phyloP scores from a whole-genome alignment of 2,888 invertebrate species.

The Orthosia gothica region DNA sequence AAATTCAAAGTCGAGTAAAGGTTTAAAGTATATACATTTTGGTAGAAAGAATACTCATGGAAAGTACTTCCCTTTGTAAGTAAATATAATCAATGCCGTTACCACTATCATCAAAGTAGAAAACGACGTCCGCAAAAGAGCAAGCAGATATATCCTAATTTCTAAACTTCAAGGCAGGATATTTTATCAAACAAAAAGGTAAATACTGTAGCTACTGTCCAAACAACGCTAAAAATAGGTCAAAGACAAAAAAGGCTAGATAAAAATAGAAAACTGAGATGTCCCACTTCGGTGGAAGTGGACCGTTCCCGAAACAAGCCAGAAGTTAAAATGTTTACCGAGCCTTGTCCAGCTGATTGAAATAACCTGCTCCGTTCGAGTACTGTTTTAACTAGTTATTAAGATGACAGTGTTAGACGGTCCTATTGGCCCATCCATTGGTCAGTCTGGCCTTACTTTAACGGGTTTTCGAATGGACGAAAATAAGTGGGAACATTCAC shows the following conservation, averaged over 20 bases:
- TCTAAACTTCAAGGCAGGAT: neutral
- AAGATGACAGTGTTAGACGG: slow-evolving; percentile 40
- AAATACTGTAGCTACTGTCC: slow-evolving; percentile 1
- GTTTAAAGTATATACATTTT: neutral
- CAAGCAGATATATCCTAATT: neutral
- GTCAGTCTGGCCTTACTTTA: slow-evolving; percentile 9
- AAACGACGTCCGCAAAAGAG: neutral
- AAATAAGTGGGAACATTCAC: slow-evolving; percentile 15
- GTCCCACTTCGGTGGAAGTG: slow-evolving; percentile 46
- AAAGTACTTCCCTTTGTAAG: neutral
- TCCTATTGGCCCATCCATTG: slow-evolving; percentile 17
- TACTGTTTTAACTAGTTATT: slow-evolving; percentile 56
- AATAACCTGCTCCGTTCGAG: slow-evolving; percentile 44
- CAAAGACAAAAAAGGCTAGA: slow-evolving; percentile 39
- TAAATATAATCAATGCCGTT: neutral
- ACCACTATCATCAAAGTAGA: neutral
- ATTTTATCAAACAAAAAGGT: neutral
- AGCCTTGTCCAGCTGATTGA: slow-evolving; percentile 57
- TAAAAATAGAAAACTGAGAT: slow-evolving; percentile 51
- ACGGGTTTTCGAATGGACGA: slow-evolving; percentile 29
- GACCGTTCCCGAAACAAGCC: slow-evolving; percentile 49
- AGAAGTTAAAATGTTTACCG: slow-evolving; percentile 52
- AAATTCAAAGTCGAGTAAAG: neutral
- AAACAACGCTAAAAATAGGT: slow-evolving; percentile 33
- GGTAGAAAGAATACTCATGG: neutral